Base-by-base conservation (phyloP, 2,113 vertebrate genomes). In the Syngnathoides biaculeatus region DNA sequence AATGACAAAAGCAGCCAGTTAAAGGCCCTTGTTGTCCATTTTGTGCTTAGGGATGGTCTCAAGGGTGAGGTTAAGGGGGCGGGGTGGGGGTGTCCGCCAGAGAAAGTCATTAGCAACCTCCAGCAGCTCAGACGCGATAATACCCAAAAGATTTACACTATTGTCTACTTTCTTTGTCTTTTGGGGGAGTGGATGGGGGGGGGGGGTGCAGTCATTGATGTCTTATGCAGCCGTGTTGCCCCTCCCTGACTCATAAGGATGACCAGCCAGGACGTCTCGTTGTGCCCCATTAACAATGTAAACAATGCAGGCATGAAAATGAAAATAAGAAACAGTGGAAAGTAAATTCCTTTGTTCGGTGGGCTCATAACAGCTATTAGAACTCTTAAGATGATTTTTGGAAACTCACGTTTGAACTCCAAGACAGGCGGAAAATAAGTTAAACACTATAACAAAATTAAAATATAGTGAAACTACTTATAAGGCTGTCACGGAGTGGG, bases 1-100 rank as follows among this genome's bases (percentile, higher is more conserved):
- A 86, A 91, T 90, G 84, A 91, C 88, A 92, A 91, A 86, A 77
- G 89, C 15, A 76, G 82, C 40, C 74, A 69, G 68, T 81, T 78
- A 73, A 82, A 85, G 74, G 72, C 69, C 68, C 71, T 77, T 79
- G 75, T 84, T 74, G 79, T 88, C 65, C 66, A 43, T 78, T 84
- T 82, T 82, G 84, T 66, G 48, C 58, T 75, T 72, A 43, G 74
- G 68, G 70, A 11, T 67, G 78, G 62, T 64, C 75, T 76, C 17
- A 35, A 30, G 43, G 72, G 43, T 68, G 19, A 30, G 19, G 57
- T 59, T n/a, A 35, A 17, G 24, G 11, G 58, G 58, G 24, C 11
- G 24, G 10, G 19, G 10, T 40, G 56, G 58, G 50, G 69, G 40
- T 12, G 12, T 3, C 72, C 73, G 64, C 78, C n/a, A 55, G 72